phyloP scores from a whole-genome alignment of 1,140 invertebrate species.

The Macrobrachium rosenbergii region DNA sequence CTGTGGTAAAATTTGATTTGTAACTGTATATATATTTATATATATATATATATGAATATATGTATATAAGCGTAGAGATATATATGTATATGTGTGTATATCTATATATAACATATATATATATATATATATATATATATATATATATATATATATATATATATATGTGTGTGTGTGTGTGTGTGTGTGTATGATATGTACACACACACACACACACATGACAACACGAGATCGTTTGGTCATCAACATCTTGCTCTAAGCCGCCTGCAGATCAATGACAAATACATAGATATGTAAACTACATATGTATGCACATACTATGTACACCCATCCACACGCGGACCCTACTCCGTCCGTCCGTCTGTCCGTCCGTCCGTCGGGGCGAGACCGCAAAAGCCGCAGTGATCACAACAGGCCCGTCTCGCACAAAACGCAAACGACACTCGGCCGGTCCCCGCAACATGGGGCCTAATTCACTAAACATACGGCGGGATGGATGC shows the following conservation, averaged over 20 bases:
- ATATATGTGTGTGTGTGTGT: background rate
- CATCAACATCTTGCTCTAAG: too few relatives aligned
- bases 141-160: background rate
- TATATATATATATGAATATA: conserved; percentile 22
- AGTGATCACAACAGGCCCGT: too few relatives aligned
- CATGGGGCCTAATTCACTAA: too few relatives aligned
- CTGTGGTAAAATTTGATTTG: too few relatives aligned
- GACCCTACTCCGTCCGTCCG: background rate
- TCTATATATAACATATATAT: background rate
- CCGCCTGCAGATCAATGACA: background rate
- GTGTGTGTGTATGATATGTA: background rate
- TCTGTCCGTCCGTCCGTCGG: background rate
- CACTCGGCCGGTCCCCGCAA: too few relatives aligned
- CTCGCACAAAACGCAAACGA: too few relatives aligned
- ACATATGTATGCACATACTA: background rate
- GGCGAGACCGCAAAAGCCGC: too few relatives aligned
- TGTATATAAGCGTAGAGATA: conserved; percentile 5
- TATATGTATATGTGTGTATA: conserved; percentile 6
- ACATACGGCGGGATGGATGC: too few relatives aligned
- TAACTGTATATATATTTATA: background rate
- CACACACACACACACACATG: background rate
- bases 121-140: background rate
- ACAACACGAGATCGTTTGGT: background rate
- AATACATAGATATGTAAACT: conserved; percentile 7
- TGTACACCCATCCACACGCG: background rate